These are phyloP conservation scores for Lynx canadensis DNA, from an alignment of 2,113 vertebrate species.

Conservation along the genomic window DNA sequence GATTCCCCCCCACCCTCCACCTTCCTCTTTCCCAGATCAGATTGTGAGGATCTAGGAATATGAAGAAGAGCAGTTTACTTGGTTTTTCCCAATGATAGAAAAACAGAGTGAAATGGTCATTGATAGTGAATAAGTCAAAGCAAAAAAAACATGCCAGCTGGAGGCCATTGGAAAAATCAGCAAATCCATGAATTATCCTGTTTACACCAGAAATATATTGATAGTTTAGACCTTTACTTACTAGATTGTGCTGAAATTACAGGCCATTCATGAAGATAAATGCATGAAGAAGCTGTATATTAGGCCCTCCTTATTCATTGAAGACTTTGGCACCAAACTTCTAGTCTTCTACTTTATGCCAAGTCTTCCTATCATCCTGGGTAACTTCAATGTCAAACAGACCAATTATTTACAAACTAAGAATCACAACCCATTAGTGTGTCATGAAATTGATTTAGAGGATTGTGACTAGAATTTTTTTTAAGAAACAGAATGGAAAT, in stretches of 20 bases:
- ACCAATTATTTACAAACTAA: neutral
- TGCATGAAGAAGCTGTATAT: neutral
- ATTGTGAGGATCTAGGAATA: neutral
- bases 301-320: neutral
- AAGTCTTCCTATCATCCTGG: neutral
- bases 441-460: neutral
- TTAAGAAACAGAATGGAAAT: constrained; percentile 38
- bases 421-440: neutral
- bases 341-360: neutral
- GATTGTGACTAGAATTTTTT: neutral
- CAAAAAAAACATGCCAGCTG: neutral
- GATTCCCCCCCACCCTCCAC: accelerated
- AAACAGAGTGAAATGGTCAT: neutral
- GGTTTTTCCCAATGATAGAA: neutral
- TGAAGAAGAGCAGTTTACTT: neutral
- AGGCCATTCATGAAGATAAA: neutral
- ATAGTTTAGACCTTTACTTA: neutral
- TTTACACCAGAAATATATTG: constrained; percentile 39
- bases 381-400: constrained; percentile 37
- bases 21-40: neutral
- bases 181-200: constrained; percentile 1
- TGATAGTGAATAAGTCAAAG: constrained; percentile 16
- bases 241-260: neutral
- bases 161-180: neutral
- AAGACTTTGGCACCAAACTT: neutral